Conservation (phyloP, 2,113 vertebrate genomes). For the Macaca nemestrina region DNA sequence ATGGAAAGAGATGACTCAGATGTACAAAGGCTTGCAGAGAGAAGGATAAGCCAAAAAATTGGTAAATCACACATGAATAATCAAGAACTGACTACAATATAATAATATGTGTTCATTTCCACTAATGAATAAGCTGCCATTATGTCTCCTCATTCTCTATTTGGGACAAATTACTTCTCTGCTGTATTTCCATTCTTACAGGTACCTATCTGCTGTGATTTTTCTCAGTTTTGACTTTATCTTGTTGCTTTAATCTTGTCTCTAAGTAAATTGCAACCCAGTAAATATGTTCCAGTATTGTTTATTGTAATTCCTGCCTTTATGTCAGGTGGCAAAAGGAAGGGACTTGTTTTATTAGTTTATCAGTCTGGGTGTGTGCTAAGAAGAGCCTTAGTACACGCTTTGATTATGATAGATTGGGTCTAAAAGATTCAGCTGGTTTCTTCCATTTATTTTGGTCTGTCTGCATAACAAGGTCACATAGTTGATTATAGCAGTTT, state of each 20-base stretch:
- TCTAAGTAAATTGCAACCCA: not conserved
- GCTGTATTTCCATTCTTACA: not conserved
- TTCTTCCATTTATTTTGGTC: slow-evolving; percentile 17
- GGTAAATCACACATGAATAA: slow-evolving; percentile 36
- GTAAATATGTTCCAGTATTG: not conserved
- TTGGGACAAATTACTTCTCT: slow-evolving; percentile 34
- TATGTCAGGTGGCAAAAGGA: not conserved
- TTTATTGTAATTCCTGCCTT: slow-evolving; percentile 5
- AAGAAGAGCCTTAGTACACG: not conserved
- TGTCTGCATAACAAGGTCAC: not conserved
- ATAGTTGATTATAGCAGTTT: slow-evolving; percentile 14
- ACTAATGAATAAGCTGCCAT: slow-evolving; percentile 3
- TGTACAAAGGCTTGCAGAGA: not conserved
- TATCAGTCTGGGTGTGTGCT: not conserved
- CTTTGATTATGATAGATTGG: not conserved
- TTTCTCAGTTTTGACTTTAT: not conserved
- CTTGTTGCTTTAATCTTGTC: slow-evolving; percentile 22
- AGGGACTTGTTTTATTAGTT: slow-evolving; percentile 49
- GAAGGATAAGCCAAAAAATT: not conserved
- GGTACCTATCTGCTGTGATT: slow-evolving; percentile 30
- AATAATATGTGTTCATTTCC: slow-evolving; percentile 8
- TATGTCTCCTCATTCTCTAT: slow-evolving; percentile 40
- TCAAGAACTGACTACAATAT: not conserved
- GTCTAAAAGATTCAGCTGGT: slow-evolving; percentile 9
- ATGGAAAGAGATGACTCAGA: slow-evolving; percentile 9